Evolutionary conservation across 2,888 invertebrate genomes (phyloP), one percentile per base, ranked within the genome.

Genomic region (Lepidocyrtinus sp.): DNA sequence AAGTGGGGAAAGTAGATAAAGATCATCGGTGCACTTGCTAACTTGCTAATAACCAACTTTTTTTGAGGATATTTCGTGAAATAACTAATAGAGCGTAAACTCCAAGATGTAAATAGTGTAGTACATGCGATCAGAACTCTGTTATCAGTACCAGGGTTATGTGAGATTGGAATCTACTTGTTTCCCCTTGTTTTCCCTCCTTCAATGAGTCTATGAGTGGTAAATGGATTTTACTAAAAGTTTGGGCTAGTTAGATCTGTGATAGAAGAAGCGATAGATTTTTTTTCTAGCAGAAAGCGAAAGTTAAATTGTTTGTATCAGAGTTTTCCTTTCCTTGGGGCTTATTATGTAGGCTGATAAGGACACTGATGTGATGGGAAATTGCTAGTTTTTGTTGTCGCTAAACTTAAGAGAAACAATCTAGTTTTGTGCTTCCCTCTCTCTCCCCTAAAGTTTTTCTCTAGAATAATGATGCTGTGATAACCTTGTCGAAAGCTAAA

Each of bases 401-500:
- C 70, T 27, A 55, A 26, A 55, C 27, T 59, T 68, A 46, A 17
- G 24, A 5, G 5, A 12, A 36, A 36, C 36, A 36, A 36, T 36
- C 5, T 7, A 36, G 36, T 19, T 24, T 17, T 67, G 36, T 55
- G 25, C 50, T 27, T 24, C 19, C 9, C 67, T 45, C 36, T 70
- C 19, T 70, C n/a, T 62, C 1, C 27, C n/a, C n/a, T n/a, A n/a
- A 7, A 17, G 19, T 61, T 74, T 67, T 36, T 36, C 59, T 45
- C 67, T 74, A 55, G 64, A 2, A 12, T 65, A 74, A 74, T 67
- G 74, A 67, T 74, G 67, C 45, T 67, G 45, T 74, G 74, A 74
- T 74, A 74, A 74, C 74, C 74, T 74, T 74, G 65, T 65, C 67
- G 59, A 74, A 74, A 67, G 72, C 25, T 25, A 45, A 22, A 74